Evolutionary conservation across 2,888 invertebrate genomes (phyloP), one percentile per base, ranked within the genome.

Genomic region (Anthophora plumipes): DNA sequence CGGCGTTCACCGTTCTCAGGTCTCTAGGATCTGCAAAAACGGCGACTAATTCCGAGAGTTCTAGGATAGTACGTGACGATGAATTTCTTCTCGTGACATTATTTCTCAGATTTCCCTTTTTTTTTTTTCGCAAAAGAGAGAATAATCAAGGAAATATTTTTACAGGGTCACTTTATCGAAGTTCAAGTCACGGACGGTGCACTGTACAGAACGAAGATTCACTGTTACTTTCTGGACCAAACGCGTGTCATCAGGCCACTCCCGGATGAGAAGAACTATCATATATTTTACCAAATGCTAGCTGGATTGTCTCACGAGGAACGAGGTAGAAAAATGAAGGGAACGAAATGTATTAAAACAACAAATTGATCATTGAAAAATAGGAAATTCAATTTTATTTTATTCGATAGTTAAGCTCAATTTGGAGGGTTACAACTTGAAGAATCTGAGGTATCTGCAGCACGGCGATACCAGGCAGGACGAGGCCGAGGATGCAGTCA

Each of bases 151-250:
- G 43, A 11, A 17, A 63, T 50, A 22, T 60, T 50, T 77, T 93
- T 94, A 77, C 93, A 98, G 98, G 98, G 98, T 22, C 98, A 98
- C 94, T 98, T 98, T 93, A 98, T 98, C 91, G 98, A 99, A 94
- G 98, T 98, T 84, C 98, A 98, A 94, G 98, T 99, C 86, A 98
- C 98, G 57, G 98, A 98, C 93, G 98, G 98, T 85, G 98, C 98
- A 68, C 95, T 99, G 72, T 98, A 98, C 94, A 96, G 98, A 92
- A 98, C 98, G 54, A 98, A 98, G 95, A 98, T 99, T 91, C 98
- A 98, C 94, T 98, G 98, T 94, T 98, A 98, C 94, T 98, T 98
- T 94, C 95, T 98, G 91, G 98, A 99, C 93, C 98, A 98, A 94
- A 98, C 97, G 66, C 96, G 98, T 82, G 98, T 98, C 70, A 98